Conservation (phyloP, 2,113 vertebrate genomes). For the Papio anubis region DNA sequence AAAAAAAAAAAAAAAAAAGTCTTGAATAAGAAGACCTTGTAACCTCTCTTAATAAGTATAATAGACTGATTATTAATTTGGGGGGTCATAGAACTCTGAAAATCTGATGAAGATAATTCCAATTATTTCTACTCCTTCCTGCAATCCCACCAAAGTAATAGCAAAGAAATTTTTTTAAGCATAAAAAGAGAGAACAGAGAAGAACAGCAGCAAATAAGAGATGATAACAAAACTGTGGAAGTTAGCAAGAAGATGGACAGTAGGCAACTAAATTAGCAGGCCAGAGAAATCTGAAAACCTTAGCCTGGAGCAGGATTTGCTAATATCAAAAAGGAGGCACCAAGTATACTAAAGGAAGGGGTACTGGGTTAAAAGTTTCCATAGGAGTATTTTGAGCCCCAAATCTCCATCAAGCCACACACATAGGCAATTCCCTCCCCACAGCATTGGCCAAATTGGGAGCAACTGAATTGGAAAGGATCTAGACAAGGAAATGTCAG, state of each 20-base stretch:
- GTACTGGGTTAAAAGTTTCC: neutral
- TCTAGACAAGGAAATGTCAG: neutral
- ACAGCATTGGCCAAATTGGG: neutral
- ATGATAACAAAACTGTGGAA: neutral
- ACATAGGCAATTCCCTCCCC: neutral
- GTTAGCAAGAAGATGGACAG: neutral
- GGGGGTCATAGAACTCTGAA: neutral
- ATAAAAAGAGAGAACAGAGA: constrained; percentile 1
- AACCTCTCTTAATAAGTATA: neutral
- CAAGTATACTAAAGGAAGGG: neutral
- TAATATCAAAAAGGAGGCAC: neutral
- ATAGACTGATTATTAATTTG: neutral
- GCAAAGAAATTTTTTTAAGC: neutral
- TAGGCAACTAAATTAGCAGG: neutral
- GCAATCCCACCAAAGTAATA: neutral
- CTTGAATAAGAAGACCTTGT: neutral
- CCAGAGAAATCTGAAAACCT: neutral
- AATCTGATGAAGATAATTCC: neutral
- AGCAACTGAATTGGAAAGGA: neutral
- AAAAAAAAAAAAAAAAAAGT: neutral
- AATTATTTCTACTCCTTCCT: neutral
- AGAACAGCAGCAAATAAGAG: neutral
- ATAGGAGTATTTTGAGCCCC: neutral
- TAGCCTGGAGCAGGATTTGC: neutral
- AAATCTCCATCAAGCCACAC: neutral